These are phyloP conservation scores for Meda fulgida DNA, from an alignment of 2,797 vertebrate species.

Conservation along the genomic window DNA sequence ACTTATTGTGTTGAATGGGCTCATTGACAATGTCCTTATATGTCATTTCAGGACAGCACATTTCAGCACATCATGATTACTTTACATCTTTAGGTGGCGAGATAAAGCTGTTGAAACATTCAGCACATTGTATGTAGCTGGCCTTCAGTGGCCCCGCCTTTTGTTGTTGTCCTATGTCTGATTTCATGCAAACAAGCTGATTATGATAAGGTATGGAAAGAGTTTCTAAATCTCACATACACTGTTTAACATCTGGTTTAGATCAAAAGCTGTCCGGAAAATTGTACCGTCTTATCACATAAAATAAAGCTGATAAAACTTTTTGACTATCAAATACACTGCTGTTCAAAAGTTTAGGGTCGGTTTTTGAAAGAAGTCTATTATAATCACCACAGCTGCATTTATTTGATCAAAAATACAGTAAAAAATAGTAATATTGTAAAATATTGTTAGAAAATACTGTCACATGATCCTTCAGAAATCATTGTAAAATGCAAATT, in stretches of 20 bases:
- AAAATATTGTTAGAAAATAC: too few relatives aligned
- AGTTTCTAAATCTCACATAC: not conserved
- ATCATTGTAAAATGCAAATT: too few relatives aligned
- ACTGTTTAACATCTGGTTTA: not conserved
- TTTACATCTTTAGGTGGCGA: slow-evolving; percentile 12
- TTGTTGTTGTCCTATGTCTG: slow-evolving; percentile 16
- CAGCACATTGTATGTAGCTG: not conserved
- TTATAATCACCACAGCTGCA: not conserved
- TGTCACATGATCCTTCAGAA: too few relatives aligned
- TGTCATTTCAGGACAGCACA: slow-evolving; percentile 18
- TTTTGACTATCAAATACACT: not conserved
- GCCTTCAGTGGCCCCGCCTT: not conserved
- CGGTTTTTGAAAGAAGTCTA: not conserved
- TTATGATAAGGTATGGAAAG: not conserved
- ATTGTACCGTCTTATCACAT: not conserved
- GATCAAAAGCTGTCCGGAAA: not conserved
- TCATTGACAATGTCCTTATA: not conserved
- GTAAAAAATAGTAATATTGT: not conserved
- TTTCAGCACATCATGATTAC: slow-evolving; percentile 33
- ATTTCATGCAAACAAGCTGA: slow-evolving; percentile 13
- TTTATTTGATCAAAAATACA: not conserved
- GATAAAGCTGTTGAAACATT: slow-evolving; percentile 29
- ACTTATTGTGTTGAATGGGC: slow-evolving; percentile 5
- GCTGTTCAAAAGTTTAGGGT: not conserved
- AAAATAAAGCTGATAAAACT: not conserved